phyloP scores from a whole-genome alignment of 2,888 invertebrate genomes.

The Drosophila koepferae region DNA sequence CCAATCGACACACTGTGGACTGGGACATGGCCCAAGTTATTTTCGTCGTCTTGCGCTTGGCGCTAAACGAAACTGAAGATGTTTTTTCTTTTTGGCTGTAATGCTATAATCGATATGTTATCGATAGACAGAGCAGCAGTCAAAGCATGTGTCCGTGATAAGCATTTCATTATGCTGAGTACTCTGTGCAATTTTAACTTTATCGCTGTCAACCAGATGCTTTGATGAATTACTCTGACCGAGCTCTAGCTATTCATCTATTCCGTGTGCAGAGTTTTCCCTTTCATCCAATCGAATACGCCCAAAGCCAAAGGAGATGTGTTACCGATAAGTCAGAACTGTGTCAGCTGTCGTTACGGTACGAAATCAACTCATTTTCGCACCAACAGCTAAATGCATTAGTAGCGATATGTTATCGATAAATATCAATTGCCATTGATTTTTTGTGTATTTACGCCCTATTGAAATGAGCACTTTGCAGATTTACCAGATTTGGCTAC shows the following conservation, averaged over 20 bases:
- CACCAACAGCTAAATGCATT: not conserved
- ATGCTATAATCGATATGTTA: constrained; percentile 10
- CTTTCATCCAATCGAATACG: not conserved
- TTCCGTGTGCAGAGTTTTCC: no score
- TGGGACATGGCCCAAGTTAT: not conserved
- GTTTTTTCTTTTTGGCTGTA: not conserved
- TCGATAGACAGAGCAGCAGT: constrained; percentile 3
- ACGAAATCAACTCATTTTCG: not conserved
- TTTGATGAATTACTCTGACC: constrained; percentile 2
- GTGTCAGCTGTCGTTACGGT: not conserved
- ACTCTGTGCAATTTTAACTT: not conserved
- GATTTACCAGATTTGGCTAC: not conserved
- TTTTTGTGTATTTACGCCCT: no score
- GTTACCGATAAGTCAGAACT: not conserved
- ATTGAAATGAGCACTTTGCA: not conserved
- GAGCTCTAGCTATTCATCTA: not conserved
- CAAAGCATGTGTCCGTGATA: not conserved
- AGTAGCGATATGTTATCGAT: constrained; percentile 1
- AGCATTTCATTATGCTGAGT: constrained; percentile 7
- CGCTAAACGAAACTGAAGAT: not conserved
- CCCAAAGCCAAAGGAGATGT: not conserved
- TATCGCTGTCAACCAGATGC: constrained; percentile 1
- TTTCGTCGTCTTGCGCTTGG: not conserved
- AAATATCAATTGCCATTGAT: not conserved
- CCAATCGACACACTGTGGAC: not conserved